These are phyloP conservation scores for Machaerirhynchus nigripectus DNA, from an alignment of 2,113 vertebrate species.

Conservation along the genomic window DNA sequence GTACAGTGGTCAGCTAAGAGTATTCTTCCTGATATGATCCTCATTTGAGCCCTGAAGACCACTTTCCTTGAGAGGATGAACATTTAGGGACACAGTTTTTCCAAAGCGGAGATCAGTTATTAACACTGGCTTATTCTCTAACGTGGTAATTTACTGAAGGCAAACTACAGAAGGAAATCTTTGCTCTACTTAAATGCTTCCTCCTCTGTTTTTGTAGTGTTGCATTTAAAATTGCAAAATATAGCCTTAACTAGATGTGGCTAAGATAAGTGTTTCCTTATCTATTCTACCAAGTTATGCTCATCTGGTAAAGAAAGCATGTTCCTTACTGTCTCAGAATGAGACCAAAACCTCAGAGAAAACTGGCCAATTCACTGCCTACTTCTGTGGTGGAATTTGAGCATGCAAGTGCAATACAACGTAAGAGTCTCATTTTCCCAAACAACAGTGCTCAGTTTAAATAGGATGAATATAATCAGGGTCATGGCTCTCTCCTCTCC, in stretches of 20 bases:
- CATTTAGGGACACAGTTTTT: background rate
- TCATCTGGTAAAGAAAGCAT: background rate
- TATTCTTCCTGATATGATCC: background rate
- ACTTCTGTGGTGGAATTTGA: background rate
- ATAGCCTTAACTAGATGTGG: background rate
- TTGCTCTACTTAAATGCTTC: background rate
- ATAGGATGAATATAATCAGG: background rate
- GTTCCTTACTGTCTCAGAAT: background rate
- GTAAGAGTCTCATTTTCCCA: background rate
- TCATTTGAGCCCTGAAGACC: background rate
- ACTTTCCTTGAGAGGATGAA: background rate
- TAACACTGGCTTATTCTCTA: background rate
- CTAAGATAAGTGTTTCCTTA: background rate
- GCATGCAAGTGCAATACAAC: background rate
- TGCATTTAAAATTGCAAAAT: background rate
- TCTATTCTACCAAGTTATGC: background rate
- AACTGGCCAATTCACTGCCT: background rate
- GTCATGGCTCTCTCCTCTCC: background rate
- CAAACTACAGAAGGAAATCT: background rate
- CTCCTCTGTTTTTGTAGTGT: background rate
- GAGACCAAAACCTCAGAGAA: background rate
- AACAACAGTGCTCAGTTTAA: background rate
- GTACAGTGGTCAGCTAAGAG: background rate
- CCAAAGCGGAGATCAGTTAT: background rate
- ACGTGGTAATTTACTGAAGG: background rate